Base-by-base conservation (phyloP, 1,140 invertebrate genomes). In the Drosophila azteca region DNA sequence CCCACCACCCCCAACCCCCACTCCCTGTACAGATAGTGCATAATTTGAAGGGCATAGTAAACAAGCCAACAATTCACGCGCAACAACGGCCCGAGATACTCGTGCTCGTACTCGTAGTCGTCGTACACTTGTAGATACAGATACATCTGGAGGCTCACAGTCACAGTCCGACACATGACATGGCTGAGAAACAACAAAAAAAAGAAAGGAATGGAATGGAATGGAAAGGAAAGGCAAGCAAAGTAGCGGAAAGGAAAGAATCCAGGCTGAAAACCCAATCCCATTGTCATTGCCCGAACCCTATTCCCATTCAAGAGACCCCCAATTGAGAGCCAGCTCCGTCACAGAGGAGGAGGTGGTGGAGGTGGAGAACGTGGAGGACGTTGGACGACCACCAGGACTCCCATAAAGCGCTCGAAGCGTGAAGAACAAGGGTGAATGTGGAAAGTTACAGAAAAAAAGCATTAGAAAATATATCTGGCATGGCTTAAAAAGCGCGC, bases 11-110 rank as follows among this genome's bases (percentile, higher is more conserved):
- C 8, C 6, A 24, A 11, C 45, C 46, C 20, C 26, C 35, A 13
- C n/a, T 11, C 22, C 17, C 29, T 51, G 2, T 26, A n/a, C 43
- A 79, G 82, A 87, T 87, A 87, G 82, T 87, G 82, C 82, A 87
- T 87, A 87, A 87, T 87, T 87, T 87, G 83, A 88, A 88, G 83
- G 83, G 79, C 79, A 87, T 88, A 87, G 83, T 88, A 88, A 88
- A 88, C 83, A 88, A 82, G 83, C 79, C 83, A 82, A 87, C 83
- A 87, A 85, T 85, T 85, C 81, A 87, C 82, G 82, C 82, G 83
- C 83, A 82, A 87, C 83, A 85, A 85, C 76, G 65, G 69, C 68
- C 65, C 58, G 52, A 75, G 59, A 79, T 62, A 75, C 63, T 73
- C 68, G 64, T 55, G 15, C 15, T 31, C 31, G 7, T 31, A 8